phyloP scores from a whole-genome alignment of 2,113 vertebrate genomes.

The Etia nguti region DNA sequence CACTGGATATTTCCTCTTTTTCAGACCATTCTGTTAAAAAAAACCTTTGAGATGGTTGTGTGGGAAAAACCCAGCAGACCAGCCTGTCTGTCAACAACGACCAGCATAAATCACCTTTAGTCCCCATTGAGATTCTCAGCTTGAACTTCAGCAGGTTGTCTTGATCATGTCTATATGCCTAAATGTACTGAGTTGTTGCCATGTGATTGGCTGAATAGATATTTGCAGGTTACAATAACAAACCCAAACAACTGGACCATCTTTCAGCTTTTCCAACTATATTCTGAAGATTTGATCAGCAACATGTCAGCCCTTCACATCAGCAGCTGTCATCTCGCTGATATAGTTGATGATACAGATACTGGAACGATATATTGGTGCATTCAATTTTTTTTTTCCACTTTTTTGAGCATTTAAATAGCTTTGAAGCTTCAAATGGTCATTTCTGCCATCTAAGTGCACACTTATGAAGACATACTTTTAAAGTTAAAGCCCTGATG shows the following conservation, averaged over 20 bases:
- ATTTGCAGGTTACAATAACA: background rate
- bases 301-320: background rate
- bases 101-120: background rate
- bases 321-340: background rate
- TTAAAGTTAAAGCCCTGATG: background rate
- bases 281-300: background rate
- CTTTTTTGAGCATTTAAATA: background rate
- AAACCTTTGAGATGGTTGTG: background rate
- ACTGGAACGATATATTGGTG: background rate
- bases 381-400: rapidly evolving
- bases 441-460: background rate
- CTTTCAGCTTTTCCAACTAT: background rate
- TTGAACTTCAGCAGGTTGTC: background rate
- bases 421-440: background rate
- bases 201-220: background rate
- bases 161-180: background rate
- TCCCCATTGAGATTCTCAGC: background rate
- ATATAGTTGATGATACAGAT: background rate
- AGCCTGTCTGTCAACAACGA: background rate
- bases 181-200: background rate
- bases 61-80: background rate
- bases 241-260: background rate
- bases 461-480: background rate
- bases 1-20: background rate
- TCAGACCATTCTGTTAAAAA: background rate